Percentiles rank a stretch among this genome's conserved stretches.
These are phyloP conservation scores for Gnathonemus echidnorhynchus DNA, from an alignment of 2,113 vertebrate genomes.

Conservation along the genomic window DNA sequence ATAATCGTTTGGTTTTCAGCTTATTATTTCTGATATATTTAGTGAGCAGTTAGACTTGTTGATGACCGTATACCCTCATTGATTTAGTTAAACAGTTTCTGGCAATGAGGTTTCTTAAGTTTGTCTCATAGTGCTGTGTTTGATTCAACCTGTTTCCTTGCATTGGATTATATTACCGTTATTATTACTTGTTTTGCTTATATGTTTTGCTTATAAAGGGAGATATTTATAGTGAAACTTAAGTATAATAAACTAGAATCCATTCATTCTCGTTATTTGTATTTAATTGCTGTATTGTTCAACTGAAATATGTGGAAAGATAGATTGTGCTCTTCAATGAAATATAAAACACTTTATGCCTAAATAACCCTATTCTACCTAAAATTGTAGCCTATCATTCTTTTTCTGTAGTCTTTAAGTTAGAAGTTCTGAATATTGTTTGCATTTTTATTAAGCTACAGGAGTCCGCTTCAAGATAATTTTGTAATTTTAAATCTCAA, in stretches of 20 bases:
- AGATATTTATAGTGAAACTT: slow-evolving; percentile 53
- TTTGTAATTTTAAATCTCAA: neutral
- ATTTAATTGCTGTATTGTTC: slow-evolving; percentile 29
- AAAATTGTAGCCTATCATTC: neutral
- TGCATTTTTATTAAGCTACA: neutral
- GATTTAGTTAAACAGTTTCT: neutral
- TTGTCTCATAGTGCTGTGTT: neutral
- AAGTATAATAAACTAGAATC: slow-evolving; percentile 49
- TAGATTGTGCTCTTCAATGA: neutral
- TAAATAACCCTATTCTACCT: neutral
- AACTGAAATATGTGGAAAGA: slow-evolving; percentile 9
- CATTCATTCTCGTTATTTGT: slow-evolving; percentile 36
- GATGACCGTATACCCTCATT: neutral
- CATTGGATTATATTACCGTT: slow-evolving; percentile 36
- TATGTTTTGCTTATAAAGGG: slow-evolving; percentile 33
- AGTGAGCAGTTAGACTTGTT: neutral
- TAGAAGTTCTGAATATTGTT: neutral
- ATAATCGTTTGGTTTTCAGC: neutral
- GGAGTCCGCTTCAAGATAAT: neutral
- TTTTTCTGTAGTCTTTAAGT: neutral
- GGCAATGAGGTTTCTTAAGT: neutral
- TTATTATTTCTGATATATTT: slow-evolving; percentile 3
- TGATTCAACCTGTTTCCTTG: slow-evolving; percentile 1
- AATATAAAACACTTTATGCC: neutral
- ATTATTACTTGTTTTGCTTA: slow-evolving; percentile 36